These are phyloP conservation scores for Erebia epiphron DNA, from an alignment of 2,888 invertebrate species.

Conservation along the genomic window DNA sequence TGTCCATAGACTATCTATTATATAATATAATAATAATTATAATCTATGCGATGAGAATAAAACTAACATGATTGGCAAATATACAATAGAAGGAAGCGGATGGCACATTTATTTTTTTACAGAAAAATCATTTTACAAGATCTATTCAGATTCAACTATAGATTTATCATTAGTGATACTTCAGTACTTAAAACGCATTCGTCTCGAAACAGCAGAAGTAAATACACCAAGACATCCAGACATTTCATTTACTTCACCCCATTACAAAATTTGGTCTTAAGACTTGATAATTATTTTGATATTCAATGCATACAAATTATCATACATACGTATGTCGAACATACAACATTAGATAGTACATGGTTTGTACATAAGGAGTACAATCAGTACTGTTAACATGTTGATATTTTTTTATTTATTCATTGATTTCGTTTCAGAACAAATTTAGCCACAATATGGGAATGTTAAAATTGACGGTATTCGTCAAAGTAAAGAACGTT, in stretches of 20 bases:
- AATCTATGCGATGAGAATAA: conserved; percentile 49
- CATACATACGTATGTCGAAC: conserved; percentile 45
- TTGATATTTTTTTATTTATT: conserved; percentile 43
- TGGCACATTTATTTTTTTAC: conserved; percentile 70
- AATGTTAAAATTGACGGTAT: conserved; percentile 31
- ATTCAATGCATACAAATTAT: conserved; percentile 47
- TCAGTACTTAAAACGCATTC: conserved; percentile 53
- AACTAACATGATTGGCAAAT: conserved; percentile 56
- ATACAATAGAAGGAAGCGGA: conserved; percentile 73
- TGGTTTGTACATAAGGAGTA: conserved; percentile 66
- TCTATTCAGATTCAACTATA: conserved; percentile 54
- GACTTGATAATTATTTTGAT: conserved; percentile 52
- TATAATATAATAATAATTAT: conserved; percentile 43
- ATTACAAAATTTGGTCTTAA: conserved; percentile 70
- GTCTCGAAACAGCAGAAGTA: conserved; percentile 51
- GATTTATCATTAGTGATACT: conserved; percentile 45
- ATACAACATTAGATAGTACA: conserved; percentile 53
- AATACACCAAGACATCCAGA: conserved; percentile 31
- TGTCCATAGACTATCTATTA: conserved; percentile 55
- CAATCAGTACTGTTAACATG: conserved; percentile 66
- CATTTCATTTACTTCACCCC: conserved; percentile 35
- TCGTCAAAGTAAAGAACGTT: conserved; percentile 16
- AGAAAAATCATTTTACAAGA: conserved; percentile 61
- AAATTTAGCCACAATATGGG: conserved; percentile 68
- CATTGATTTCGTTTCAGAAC: conserved; percentile 64